phyloP scores from a whole-genome alignment of 1,140 invertebrate species.

The Cyclina sinensis region DNA sequence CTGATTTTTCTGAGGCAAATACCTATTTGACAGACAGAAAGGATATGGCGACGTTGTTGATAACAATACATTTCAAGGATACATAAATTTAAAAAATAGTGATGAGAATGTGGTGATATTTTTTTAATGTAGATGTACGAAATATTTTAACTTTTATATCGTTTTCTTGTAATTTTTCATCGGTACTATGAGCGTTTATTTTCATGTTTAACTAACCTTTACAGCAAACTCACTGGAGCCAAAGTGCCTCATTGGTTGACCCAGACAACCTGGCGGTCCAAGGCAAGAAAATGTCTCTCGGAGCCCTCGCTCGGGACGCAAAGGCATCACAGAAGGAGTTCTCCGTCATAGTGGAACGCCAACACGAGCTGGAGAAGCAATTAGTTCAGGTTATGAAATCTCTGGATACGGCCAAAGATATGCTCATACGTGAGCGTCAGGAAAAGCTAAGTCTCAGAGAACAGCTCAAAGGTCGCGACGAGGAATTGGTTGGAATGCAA shows the following conservation, averaged over 20 bases:
- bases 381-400: constrained; percentile 75
- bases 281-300: constrained; percentile 75
- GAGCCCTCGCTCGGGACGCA: constrained; percentile 70
- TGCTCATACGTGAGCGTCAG: constrained; percentile 71
- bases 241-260: constrained; percentile 41
- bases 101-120: no score
- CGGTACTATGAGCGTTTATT: no score
- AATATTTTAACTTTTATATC: no score
- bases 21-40: no score
- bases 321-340: constrained; percentile 75
- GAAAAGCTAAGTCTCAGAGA: constrained; percentile 71
- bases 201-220: no score
- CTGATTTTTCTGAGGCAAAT: no score
- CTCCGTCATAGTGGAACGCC: constrained; percentile 69
- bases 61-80: no score
- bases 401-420: constrained; percentile 73
- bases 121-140: no score
- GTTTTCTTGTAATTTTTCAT: no score
- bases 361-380: constrained; percentile 74
- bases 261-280: constrained; percentile 63
- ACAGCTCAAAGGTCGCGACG: constrained; percentile 66
- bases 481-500: constrained; percentile 72
- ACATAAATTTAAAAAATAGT: no score
- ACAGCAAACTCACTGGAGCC: constrained; percentile 35
- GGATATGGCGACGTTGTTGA: no score